Conservation (phyloP, 2,797 vertebrate species). For the Gymnopithys bicolor region DNA sequence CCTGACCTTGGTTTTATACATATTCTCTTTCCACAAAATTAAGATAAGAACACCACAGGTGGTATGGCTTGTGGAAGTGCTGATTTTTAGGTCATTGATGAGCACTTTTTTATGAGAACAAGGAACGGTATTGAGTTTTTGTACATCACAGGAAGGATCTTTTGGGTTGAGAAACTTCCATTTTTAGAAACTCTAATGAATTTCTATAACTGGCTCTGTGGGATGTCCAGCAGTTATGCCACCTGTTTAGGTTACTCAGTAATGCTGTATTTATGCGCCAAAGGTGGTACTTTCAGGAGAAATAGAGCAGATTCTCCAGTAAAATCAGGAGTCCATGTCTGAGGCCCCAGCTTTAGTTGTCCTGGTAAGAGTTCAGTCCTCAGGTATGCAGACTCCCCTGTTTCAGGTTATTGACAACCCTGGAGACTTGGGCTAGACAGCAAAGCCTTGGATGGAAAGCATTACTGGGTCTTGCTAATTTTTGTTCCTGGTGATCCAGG, state of each 20-base stretch:
- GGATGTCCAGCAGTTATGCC: not conserved
- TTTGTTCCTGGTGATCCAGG: fast-evolving
- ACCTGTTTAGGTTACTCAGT: not conserved
- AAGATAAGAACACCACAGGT: not conserved
- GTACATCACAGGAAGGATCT: not conserved
- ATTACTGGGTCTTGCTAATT: not conserved
- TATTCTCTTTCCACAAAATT: not conserved
- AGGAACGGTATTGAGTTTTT: not conserved
- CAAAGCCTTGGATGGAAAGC: not conserved
- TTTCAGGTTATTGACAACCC: not conserved
- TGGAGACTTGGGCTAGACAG: not conserved
- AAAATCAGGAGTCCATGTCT: not conserved
- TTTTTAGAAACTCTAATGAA: not conserved
- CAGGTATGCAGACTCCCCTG: fast-evolving
- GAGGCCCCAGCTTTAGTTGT: not conserved
- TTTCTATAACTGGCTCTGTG: not conserved
- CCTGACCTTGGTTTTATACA: not conserved
- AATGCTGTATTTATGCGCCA: not conserved
- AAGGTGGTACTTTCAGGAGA: not conserved
- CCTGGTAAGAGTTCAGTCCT: not conserved
- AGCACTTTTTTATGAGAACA: not conserved
- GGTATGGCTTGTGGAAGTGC: not conserved
- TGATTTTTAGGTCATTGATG: not conserved
- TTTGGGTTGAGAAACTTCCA: not conserved
- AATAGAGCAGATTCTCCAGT: not conserved